A percentile compares a stretch with the other conserved stretches of the same genome.
phyloP scores from a whole-genome alignment of 1,140 invertebrate genomes.

The Glomeris maerens region DNA sequence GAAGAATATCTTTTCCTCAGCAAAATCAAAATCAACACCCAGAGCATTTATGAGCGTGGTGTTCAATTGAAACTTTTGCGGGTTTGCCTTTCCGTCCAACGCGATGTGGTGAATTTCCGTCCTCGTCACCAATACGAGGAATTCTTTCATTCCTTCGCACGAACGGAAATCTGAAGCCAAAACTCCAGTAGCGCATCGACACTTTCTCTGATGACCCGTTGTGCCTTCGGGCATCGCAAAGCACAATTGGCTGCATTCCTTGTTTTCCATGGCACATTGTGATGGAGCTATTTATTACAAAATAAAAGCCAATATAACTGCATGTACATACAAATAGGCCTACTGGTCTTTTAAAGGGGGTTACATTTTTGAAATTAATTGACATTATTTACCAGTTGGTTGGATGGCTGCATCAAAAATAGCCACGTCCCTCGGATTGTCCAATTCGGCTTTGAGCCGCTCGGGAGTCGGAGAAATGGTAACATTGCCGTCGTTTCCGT shows the following conservation, averaged over 20 bases:
- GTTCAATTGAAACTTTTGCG: conserved; percentile 63
- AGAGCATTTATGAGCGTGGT: conserved; percentile 91
- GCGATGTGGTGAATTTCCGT: conserved; percentile 77
- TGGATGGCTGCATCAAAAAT: conserved; percentile 80
- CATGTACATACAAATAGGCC: conserved; percentile 2
- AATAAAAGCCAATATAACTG: conserved; percentile 13
- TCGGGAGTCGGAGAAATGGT: conserved; percentile 40
- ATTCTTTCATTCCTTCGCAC: conserved; percentile 63
- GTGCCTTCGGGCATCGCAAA: conserved; percentile 47
- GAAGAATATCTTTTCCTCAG: conserved; percentile 41
- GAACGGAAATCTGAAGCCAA: conserved; percentile 41
- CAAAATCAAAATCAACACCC: conserved; percentile 88
- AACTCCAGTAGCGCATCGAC: conserved; percentile 81
- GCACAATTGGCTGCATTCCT: conserved; percentile 85
- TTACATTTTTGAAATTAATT: conserved; percentile 7
- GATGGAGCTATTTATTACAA: conserved; percentile 40
- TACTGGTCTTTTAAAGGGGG: no score
- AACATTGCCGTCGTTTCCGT: conserved; percentile 23
- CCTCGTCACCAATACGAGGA: conserved; percentile 76
- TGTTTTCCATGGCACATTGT: conserved; percentile 46
- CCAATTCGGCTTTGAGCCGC: conserved; percentile 62
- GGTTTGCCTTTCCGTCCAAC: conserved; percentile 62
- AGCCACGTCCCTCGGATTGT: conserved; percentile 69
- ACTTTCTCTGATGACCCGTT: conserved; percentile 44
- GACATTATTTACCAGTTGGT: conserved; percentile 36